Conservation (phyloP, 2,888 invertebrate genomes). For the Ceraclea dissimilis region DNA sequence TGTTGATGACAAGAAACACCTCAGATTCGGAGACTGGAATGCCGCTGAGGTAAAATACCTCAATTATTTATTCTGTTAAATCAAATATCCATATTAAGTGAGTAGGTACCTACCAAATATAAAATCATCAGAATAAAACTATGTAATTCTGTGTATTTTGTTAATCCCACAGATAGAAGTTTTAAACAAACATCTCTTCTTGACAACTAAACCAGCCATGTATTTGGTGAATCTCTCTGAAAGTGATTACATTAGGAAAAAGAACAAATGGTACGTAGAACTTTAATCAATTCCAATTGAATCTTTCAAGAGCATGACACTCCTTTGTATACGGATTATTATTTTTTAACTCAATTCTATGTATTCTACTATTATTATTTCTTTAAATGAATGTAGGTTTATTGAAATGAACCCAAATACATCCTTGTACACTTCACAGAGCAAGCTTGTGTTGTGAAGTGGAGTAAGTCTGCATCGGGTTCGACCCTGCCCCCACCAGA, state of each 20-base stretch:
- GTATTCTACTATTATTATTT: no score
- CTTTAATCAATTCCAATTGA: no score
- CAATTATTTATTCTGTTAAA: conserved; percentile 13
- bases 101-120: no score
- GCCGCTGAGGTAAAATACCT: conserved; percentile 75
- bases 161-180: conserved; percentile 74
- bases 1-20: conserved; percentile 84
- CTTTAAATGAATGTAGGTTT: no score
- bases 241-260: conserved; percentile 96
- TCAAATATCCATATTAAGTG: background rate
- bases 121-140: background rate
- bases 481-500: no score
- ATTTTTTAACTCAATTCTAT: no score
- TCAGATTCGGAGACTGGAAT: conserved; percentile 91
- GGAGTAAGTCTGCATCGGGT: no score
- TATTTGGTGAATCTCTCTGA: conserved; percentile 96
- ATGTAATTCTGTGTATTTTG: background rate
- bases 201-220: conserved; percentile 96
- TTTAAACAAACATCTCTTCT: conserved; percentile 90
- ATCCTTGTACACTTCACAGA: no score
- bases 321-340: no score
- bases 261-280: conserved; percentile 85
- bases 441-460: no score
- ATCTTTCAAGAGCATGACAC: no score
- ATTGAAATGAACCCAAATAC: no score